Base-by-base conservation (phyloP, 2,888 invertebrate species). In the Synergus umbraculus region DNA sequence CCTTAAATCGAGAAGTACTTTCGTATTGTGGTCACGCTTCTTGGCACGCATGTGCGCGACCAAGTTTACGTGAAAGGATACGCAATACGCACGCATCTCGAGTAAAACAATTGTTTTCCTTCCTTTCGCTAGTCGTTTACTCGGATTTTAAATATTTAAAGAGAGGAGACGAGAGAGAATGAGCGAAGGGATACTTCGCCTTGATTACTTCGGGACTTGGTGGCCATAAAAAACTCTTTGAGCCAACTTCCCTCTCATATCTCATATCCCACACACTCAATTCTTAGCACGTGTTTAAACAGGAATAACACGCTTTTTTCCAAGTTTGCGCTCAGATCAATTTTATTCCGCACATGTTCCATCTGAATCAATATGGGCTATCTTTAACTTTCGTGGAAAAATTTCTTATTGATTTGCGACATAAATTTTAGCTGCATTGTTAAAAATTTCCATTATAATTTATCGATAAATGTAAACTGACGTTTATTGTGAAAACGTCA, bases 1-100 rank as follows among this genome's bases (percentile, higher is more conserved):
- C 80, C 80, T 78, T 79, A 83, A 83, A 82, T 81, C 82, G 83
- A 84, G 81, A 83, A 60, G 76, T 80, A 84, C 82, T 82, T 79
- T 84, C 82, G 79, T 43, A 76, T 54, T 63, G 79, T 80, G 76
- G 73, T 77, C 82, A 76, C 58, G 81, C 83, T 82, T 79, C 84
- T 83, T 80, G 79, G 83, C 84, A 44, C 82, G 77, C 83, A 85
- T 80, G 86, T 84, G 82, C 76, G 80, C 44, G 81, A 65, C 54
- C 69, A 78, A 60, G 43, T 73, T 73, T 73, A 54, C 73, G 54
- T 54, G 54, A 73, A 54, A 73, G n/a, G 54, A 54, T 37, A 73
- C 29, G 2, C 67, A 67, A 3, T 29, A 29, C 29, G 29, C 29
- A 29, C 13, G 46, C 60, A 73, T 63, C 22, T 49, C 58, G 15